Percentiles rank a stretch among this genome's conserved stretches.
Evolutionary conservation across 2,888 invertebrate species (phyloP).

Genomic region (Charanyca ferruginea): DNA sequence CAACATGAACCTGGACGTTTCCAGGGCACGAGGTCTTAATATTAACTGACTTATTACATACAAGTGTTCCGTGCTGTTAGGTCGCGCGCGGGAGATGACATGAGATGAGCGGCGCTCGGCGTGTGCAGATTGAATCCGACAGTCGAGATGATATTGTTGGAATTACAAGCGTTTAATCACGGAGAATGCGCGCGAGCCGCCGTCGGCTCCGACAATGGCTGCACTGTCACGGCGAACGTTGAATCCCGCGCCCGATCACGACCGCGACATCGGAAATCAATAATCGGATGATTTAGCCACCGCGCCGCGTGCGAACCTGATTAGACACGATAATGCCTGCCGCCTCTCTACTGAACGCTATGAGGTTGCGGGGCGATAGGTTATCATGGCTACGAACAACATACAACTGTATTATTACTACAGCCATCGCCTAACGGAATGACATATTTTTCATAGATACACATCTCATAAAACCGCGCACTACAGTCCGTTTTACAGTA

Average conservation of each 20-base stretch:
- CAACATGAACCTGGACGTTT: slow-evolving; percentile 63
- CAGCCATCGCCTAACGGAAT: slow-evolving; percentile 81
- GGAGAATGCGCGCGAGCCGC: slow-evolving; percentile 82
- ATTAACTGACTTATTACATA: slow-evolving; percentile 70
- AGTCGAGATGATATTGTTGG: slow-evolving; percentile 87
- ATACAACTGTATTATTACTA: slow-evolving; percentile 84
- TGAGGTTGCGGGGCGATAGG: slow-evolving; percentile 83
- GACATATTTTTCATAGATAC: slow-evolving; percentile 86
- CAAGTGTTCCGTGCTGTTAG: slow-evolving; percentile 68
- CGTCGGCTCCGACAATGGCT: slow-evolving; percentile 85
- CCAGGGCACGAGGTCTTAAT: slow-evolving; percentile 73
- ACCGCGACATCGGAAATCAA: slow-evolving; percentile 91
- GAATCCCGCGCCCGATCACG: slow-evolving; percentile 88
- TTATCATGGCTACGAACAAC: slow-evolving; percentile 83
- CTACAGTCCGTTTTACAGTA: slow-evolving; percentile 82
- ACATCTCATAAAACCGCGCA: slow-evolving; percentile 82
- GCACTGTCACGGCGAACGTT: slow-evolving; percentile 87
- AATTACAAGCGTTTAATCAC: slow-evolving; percentile 90
- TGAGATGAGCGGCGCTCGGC: slow-evolving; percentile 75
- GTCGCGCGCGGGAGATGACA: slow-evolving; percentile 72
- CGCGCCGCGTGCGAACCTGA: slow-evolving; percentile 91
- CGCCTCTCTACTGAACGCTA: slow-evolving; percentile 80
- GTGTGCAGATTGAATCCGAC: slow-evolving; percentile 85
- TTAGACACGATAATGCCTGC: slow-evolving; percentile 89
- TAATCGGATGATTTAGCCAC: slow-evolving; percentile 91